phyloP scores from a whole-genome alignment of 2,888 invertebrate species.

The Rapana venosa region DNA sequence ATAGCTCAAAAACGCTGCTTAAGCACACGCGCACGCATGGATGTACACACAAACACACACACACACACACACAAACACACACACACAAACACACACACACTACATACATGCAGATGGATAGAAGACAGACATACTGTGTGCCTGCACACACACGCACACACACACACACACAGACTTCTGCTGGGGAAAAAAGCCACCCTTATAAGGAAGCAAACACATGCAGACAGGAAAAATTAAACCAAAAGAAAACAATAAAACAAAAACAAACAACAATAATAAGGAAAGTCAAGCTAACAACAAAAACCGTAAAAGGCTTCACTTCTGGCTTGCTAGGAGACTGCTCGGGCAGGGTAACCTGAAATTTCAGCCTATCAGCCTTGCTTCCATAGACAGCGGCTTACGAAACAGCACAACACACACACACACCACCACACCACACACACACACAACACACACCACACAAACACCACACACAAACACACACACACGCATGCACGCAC shows the following conservation, averaged over 20 bases:
- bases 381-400: background rate
- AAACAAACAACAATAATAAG: too few relatives aligned
- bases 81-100: too few relatives aligned
- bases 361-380: background rate
- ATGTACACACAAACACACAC: too few relatives aligned
- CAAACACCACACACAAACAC: constrained; percentile 8
- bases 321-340: background rate
- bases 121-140: too few relatives aligned
- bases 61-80: too few relatives aligned
- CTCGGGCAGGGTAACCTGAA: background rate
- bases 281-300: background rate
- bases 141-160: background rate
- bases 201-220: too few relatives aligned
- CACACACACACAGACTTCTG: background rate
- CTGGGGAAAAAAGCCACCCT: too few relatives aligned
- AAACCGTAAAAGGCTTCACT: background rate
- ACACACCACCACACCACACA: background rate
- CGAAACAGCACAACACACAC: background rate
- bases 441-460: constrained; percentile 17
- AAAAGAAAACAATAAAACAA: background rate
- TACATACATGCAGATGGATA: too few relatives aligned
- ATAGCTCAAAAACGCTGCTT: too few relatives aligned
- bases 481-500: background rate
- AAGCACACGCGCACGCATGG: too few relatives aligned
- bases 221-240: too few relatives aligned